Evolutionary conservation across 2,113 vertebrate genomes (phyloP), one percentile per base, ranked within the genome.

Genomic region (Hylia prasina): DNA sequence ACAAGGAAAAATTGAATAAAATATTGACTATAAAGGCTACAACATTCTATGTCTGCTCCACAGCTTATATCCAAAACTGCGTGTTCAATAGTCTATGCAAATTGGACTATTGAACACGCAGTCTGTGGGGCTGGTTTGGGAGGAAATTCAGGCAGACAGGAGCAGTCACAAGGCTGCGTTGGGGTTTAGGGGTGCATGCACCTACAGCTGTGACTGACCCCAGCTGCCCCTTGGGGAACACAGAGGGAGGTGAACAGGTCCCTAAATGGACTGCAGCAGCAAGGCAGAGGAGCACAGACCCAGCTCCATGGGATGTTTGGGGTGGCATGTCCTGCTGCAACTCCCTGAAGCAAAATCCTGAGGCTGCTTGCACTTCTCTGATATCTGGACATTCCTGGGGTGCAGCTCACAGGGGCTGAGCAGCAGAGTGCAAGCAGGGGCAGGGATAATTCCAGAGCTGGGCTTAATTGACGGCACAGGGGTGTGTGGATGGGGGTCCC

Each of bases 1-100:
- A 95, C 83, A 82, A 95, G 95, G 93, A 95, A 92, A 95, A 89
- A 69, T 94, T 94, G 97, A 96, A 97, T 97, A 97, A 97, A 95
- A 91, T 95, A 94, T 95, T 88, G 75, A 89, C 92, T 87, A 28
- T 93, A 97, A 95, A 97, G 76, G 64, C 73, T 89, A 77, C 83
- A 91, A 40, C 47, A 25, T 90, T 95, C 82, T 92, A n/a, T n/a
- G 85, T 94, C 95, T 96, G 95, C 48, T 96, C 63, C 37, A 15
- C 31, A 90, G 82, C 58, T 94, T 87, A 84, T 66, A 73, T 63
- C 75, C 73, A 91, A 81, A 96, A 48, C 79, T 61, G 40, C 45
- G 0, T 65, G 66, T 82, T 85, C 83, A 82, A 88, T 96, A 89
- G 76, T 48, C 92, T 73, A 75, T 85, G 94, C 90, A 95, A 95